A percentile compares a stretch with the other conserved stretches of the same genome.
phyloP scores from a whole-genome alignment of 2,113 vertebrate species.

The Ictalurus furcatus region DNA sequence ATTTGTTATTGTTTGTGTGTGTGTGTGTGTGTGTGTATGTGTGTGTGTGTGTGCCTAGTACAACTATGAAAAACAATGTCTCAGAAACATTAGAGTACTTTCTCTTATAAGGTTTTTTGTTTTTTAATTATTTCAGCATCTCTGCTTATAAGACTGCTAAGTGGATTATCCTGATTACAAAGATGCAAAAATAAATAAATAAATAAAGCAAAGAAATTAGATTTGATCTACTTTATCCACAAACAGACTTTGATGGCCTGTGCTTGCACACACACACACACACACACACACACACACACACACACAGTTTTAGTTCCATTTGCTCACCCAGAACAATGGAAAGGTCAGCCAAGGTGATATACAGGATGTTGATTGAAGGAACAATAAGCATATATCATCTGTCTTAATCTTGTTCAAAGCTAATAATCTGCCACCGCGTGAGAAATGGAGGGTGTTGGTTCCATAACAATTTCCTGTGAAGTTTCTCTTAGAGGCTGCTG shows the following conservation, averaged over 20 bases:
- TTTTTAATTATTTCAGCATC: background rate
- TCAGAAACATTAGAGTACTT: background rate
- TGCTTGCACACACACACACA: background rate
- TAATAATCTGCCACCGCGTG: slow-evolving; percentile 36
- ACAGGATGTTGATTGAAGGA: slow-evolving; percentile 22
- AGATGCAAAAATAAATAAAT: background rate
- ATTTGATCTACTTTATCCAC: background rate
- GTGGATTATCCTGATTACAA: background rate
- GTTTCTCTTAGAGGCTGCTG: slow-evolving; percentile 22
- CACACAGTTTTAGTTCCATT: background rate
- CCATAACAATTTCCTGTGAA: slow-evolving; percentile 26
- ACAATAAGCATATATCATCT: slow-evolving; percentile 37
- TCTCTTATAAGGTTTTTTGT: background rate
- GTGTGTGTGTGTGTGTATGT: background rate
- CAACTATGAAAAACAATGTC: background rate
- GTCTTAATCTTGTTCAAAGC: slow-evolving; percentile 43
- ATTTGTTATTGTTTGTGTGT: background rate
- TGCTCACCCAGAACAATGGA: slow-evolving; percentile 9
- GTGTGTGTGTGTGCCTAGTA: background rate
- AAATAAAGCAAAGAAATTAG: background rate
- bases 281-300: background rate
- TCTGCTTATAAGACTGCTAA: background rate
- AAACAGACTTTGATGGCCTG: background rate
- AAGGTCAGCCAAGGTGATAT: slow-evolving; percentile 31
- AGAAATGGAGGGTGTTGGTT: slow-evolving; percentile 28